Evolutionary conservation across 2,888 invertebrate genomes (phyloP).

Genomic region (Hipparchia sbordonii): DNA sequence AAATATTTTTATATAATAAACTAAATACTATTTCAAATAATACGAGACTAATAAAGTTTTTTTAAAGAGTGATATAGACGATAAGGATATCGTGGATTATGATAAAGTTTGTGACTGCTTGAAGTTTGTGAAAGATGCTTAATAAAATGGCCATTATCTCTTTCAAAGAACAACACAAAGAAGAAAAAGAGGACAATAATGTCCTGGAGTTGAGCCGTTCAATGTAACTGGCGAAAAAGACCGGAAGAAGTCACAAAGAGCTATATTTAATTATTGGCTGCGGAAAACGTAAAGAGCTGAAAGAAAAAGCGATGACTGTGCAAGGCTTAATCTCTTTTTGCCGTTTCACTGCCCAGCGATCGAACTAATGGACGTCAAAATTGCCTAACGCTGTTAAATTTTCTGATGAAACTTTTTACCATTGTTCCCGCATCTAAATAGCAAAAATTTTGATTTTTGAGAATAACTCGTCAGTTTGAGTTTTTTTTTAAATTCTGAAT

Average conservation of each 20-base stretch:
- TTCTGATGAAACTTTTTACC: slow-evolving; percentile 18
- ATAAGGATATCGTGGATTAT: not conserved
- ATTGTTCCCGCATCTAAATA: slow-evolving; percentile 7
- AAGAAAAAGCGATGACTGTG: slow-evolving; percentile 69
- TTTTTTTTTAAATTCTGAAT: too few species aligned
- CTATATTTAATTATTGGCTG: slow-evolving; percentile 60
- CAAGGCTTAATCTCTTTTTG: slow-evolving; percentile 74
- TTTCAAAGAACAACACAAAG: not conserved
- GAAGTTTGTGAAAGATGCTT: too few species aligned
- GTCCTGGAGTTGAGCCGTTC: slow-evolving; percentile 8
- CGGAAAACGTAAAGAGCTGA: slow-evolving; percentile 49
- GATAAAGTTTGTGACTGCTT: not conserved
- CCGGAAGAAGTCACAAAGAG: slow-evolving; percentile 22
- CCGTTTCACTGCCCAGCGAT: slow-evolving; percentile 73
- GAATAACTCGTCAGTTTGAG: not conserved
- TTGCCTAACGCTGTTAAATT: slow-evolving; percentile 43
- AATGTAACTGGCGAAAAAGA: slow-evolving; percentile 23
- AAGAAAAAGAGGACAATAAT: not conserved
- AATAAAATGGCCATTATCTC: not conserved
- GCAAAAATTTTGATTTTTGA: not conserved
- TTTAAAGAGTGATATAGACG: too few species aligned
- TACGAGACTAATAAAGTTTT: too few species aligned
- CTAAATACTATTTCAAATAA: too few species aligned
- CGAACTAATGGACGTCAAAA: slow-evolving; percentile 66
- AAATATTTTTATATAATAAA: too few species aligned